Conservation (phyloP, 2,888 invertebrate species). For the Lypha dubia region DNA sequence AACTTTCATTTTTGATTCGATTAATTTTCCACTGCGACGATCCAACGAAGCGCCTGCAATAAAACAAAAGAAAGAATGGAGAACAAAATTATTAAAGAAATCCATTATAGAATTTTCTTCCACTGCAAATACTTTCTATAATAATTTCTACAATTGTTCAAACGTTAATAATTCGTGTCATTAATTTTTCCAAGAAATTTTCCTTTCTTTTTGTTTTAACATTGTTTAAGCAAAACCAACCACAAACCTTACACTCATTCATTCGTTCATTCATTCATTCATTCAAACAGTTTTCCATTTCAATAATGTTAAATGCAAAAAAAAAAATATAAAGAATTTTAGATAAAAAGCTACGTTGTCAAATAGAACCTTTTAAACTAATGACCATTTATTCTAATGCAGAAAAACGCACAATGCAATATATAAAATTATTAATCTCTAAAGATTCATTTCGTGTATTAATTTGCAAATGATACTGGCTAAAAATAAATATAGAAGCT, state of each 20-base stretch:
- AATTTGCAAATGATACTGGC: slow-evolving; percentile 36
- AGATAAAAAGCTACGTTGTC: slow-evolving; percentile 12
- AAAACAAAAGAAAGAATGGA: background rate
- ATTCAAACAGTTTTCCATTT: slow-evolving; percentile 23
- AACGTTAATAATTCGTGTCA: slow-evolving; percentile 54
- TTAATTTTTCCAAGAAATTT: slow-evolving; percentile 19
- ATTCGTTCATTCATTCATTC: too few relatives aligned
- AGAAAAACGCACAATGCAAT: slow-evolving; percentile 19
- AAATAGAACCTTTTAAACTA: slow-evolving; percentile 49
- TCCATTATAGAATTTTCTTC: slow-evolving; percentile 21
- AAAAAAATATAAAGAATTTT: background rate
- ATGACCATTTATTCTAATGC: slow-evolving; percentile 13
- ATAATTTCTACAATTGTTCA: slow-evolving; percentile 44
- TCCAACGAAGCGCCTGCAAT: slow-evolving; percentile 91
- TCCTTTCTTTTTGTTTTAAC: too few relatives aligned
- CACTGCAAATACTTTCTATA: background rate
- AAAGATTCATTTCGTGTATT: slow-evolving; percentile 29
- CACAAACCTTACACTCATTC: background rate
- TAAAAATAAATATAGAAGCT: background rate
- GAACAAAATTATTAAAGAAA: slow-evolving; percentile 41
- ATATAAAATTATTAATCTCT: slow-evolving; percentile 47
- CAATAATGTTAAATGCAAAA: slow-evolving; percentile 1
- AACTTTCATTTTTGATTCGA: slow-evolving; percentile 96
- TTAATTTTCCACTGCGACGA: slow-evolving; percentile 92
- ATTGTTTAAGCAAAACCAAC: slow-evolving; percentile 24